phyloP scores from a whole-genome alignment of 2,797 vertebrate genomes.

The Bovichtus variegatus region DNA sequence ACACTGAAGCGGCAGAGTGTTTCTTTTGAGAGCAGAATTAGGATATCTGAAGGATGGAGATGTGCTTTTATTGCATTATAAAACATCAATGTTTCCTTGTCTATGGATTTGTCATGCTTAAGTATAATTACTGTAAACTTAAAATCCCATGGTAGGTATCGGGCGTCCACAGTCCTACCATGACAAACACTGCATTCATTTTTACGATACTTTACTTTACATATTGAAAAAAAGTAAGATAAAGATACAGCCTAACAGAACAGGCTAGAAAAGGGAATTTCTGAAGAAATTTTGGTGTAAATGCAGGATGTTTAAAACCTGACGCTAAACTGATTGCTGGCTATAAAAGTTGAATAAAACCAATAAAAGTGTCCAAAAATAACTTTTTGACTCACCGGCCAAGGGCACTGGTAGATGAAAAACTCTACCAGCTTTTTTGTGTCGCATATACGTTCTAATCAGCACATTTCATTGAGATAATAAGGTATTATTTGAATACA shows the following conservation, averaged over 20 bases:
- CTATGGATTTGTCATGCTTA: not conserved
- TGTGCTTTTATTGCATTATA: conserved; percentile 3
- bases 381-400: no score
- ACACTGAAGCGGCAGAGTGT: not conserved
- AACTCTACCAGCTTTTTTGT: no score
- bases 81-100: conserved; percentile 13
- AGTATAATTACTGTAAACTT: not conserved
- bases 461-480: no score
- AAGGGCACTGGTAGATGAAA: no score
- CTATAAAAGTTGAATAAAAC: no score
- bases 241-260: conserved; percentile 27
- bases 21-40: conserved; percentile 1
- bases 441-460: no score
- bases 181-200: not conserved
- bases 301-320: not conserved
- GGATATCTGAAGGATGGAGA: not conserved
- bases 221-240: no score
- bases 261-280: not conserved
- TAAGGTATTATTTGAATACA: no score
- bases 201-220: no score
- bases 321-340: not conserved
- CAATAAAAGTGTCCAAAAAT: no score
- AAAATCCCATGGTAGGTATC: not conserved
- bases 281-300: not conserved
- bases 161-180: not conserved